Conservation (phyloP, 2,797 vertebrate species). For the Propithecus perrieri region DNA sequence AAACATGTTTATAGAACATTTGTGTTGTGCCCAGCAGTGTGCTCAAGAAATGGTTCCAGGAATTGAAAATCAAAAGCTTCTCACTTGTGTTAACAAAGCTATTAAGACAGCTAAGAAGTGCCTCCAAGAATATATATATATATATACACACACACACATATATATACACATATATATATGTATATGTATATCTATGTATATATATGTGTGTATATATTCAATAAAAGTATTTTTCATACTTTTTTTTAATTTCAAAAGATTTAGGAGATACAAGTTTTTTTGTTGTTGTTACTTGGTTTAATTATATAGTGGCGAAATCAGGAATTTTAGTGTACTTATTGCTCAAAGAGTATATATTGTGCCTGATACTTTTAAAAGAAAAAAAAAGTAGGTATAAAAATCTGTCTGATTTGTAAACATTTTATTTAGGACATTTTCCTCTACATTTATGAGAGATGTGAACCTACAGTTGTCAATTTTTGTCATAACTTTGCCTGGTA, state of each 20-base stretch:
- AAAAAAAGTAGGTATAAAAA: neutral
- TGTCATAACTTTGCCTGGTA: neutral
- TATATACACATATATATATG: neutral
- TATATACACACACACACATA: too few species aligned
- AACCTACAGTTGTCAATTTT: neutral
- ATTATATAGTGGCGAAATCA: neutral
- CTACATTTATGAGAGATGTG: neutral
- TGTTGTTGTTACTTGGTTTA: neutral
- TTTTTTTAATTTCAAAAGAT: neutral
- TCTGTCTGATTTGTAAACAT: neutral
- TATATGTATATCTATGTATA: neutral
- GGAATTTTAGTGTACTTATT: neutral
- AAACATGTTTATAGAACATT: neutral
- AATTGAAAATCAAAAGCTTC: constrained; percentile 5
- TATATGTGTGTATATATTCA: too few species aligned
- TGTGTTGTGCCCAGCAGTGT: neutral
- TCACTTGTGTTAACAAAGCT: neutral
- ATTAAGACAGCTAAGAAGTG: neutral
- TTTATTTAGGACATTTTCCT: neutral
- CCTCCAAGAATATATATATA: neutral
- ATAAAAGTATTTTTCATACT: neutral
- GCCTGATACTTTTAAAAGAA: neutral
- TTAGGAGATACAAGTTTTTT: neutral
- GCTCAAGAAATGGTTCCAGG: neutral
- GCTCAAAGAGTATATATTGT: neutral